Base-by-base conservation (phyloP, 2,888 invertebrate genomes). In the Drosophila ustulata region DNA sequence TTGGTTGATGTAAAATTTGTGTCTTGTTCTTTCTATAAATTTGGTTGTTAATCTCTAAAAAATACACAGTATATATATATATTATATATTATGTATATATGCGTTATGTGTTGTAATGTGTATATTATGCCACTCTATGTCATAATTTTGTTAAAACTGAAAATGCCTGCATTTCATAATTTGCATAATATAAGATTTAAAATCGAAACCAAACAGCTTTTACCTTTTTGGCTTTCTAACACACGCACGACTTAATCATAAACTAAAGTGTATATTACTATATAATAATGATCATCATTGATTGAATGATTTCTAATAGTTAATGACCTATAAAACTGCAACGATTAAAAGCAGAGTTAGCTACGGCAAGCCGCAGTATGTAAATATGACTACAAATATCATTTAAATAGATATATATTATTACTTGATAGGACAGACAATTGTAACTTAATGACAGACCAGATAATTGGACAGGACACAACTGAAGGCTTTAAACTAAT, bases 1-100 rank as follows among this genome's bases (percentile, higher is more conserved):
- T 75, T 58, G 37, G 37, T 73, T 41, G 41, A 66, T 77, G 73
- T 75, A 72, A 75, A 75, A 76, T 72, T 71, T 49, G 68, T 75
- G 53, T 53, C 34, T 47, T 73, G 25, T 51, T 69, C 30, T 3
- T 56, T 70, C 70, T 75, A 75, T 62, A 66, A 70, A 75, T 75
- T 77, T 71, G 11, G 49, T 63, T 71, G 51, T 67, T 71, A 65
- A 58, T 69, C 59, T 61, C 75, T 72, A 75, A 69, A 77, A 76
- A 72, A 62, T 77, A 72, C 63, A 76, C 57, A 63, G 50, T 63
- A 56, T 66, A 59, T 30, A 30, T 30, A 30, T 30, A 30, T 30
- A 30, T 30, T 30, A 46, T 53, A 53, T 41, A 46, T 46, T 32
- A 62, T 62, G 13, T 55, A 30, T 37, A 51, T 66, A 41, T 56